phyloP scores from a whole-genome alignment of 2,888 invertebrate species.

The Andrena praecox region DNA sequence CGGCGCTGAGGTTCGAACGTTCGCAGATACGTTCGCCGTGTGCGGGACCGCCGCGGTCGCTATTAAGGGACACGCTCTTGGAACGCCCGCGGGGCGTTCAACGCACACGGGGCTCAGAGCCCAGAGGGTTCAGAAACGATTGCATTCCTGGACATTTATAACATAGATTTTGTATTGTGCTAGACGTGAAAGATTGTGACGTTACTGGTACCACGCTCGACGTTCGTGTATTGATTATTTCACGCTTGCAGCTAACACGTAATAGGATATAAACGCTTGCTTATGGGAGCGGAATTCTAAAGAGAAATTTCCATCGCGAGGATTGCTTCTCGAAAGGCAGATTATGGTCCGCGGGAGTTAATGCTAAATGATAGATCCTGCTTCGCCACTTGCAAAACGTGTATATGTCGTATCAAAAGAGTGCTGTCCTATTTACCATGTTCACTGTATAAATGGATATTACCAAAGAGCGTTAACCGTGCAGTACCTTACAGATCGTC shows the following conservation, averaged over 20 bases:
- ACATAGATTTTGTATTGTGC: not conserved
- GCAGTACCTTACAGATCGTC: constrained; percentile 50
- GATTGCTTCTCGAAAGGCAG: not conserved
- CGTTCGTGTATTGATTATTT: not conserved
- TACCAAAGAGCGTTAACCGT: constrained; percentile 63
- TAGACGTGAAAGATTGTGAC: not conserved
- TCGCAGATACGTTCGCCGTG: too few relatives aligned
- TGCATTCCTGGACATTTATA: not conserved
- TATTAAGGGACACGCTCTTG: too few relatives aligned
- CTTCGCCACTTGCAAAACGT: not conserved
- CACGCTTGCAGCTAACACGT: not conserved
- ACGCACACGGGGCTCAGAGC: not conserved
- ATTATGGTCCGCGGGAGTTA: constrained; percentile 8
- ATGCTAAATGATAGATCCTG: constrained; percentile 14
- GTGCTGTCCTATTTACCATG: constrained; percentile 37
- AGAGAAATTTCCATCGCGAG: not conserved
- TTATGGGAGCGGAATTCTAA: not conserved
- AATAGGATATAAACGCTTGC: not conserved
- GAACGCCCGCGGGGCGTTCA: too few relatives aligned
- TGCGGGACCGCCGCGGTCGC: too few relatives aligned
- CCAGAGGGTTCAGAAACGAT: not conserved
- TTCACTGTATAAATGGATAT: constrained; percentile 38
- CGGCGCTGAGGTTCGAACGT: constrained; percentile 1
- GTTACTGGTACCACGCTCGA: not conserved
- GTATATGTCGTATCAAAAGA: constrained; percentile 37